Conservation (phyloP, 2,113 vertebrate genomes). For the Porphyrio hochstetteri region DNA sequence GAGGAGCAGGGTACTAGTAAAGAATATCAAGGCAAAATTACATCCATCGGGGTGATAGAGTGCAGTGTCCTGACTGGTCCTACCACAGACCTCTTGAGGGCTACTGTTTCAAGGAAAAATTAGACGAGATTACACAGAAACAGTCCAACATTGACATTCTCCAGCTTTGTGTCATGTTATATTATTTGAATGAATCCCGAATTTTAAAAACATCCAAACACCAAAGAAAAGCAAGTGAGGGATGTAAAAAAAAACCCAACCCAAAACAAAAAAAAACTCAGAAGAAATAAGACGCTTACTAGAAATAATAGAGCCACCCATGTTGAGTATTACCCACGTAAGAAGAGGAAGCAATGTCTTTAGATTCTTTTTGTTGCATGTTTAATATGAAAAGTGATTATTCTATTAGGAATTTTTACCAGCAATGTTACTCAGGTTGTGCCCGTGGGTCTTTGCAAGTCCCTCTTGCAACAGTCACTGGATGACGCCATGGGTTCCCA, state of each 20-base stretch:
- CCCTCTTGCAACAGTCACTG: neutral
- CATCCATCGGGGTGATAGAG: neutral
- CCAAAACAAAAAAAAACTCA: neutral
- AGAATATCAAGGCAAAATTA: neutral
- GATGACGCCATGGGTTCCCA: neutral
- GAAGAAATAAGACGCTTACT: neutral
- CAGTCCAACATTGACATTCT: conserved; percentile 15
- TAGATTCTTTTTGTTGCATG: neutral
- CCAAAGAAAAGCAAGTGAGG: neutral
- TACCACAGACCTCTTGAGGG: neutral
- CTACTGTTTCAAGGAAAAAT: conserved; percentile 44
- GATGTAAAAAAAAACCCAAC: neutral
- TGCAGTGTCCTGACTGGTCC: neutral
- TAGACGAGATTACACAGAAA: conserved; percentile 24
- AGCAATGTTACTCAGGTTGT: neutral
- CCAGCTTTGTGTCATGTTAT: conserved; percentile 42
- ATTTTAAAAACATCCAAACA: conserved; percentile 2
- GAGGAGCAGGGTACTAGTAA: neutral
- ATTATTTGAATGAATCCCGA: conserved; percentile 26
- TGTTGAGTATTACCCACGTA: neutral
- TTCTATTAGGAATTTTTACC: neutral
- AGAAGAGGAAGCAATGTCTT: neutral
- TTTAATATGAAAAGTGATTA: neutral
- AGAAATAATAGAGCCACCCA: neutral
- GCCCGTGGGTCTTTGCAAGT: neutral